Percentiles rank a stretch among this genome's conserved stretches.
These are phyloP conservation scores for Dendroctonus ponderosae DNA, from an alignment of 1,140 invertebrate genomes.

Conservation along the genomic window DNA sequence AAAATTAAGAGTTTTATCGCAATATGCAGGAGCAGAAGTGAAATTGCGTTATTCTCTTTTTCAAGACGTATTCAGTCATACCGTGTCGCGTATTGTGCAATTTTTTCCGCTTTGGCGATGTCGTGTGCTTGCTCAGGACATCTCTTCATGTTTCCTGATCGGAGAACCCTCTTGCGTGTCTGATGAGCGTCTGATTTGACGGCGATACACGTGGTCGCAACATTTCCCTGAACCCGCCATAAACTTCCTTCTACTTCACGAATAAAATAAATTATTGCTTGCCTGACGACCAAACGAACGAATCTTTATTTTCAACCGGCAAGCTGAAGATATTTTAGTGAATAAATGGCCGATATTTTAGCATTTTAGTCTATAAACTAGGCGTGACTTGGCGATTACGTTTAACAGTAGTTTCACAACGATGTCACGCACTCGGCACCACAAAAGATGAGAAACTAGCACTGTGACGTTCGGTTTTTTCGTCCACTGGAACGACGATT, in stretches of 20 bases:
- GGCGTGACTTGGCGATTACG: slow-evolving; percentile 5
- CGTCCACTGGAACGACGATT: too few species aligned
- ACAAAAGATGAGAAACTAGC: slow-evolving; percentile 18
- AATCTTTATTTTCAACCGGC: too few species aligned
- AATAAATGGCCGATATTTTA: too few species aligned
- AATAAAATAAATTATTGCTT: too few species aligned
- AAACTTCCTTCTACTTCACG: slow-evolving; percentile 26
- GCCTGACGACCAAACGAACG: too few species aligned
- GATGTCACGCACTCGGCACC: slow-evolving; percentile 23
- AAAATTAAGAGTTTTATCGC: too few species aligned
- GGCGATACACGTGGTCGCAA: slow-evolving; percentile 26
- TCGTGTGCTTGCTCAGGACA: slow-evolving; percentile 23
- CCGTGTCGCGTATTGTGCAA: slow-evolving; percentile 12
- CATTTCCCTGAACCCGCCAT: slow-evolving; percentile 9
- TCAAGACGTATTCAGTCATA: too few species aligned
- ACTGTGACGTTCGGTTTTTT: slow-evolving; percentile 14
- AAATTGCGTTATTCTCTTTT: too few species aligned
- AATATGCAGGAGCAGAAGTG: too few species aligned
- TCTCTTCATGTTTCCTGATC: slow-evolving; percentile 24
- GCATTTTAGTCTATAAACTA: background rate
- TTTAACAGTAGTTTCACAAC: slow-evolving; percentile 11
- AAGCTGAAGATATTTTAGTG: too few species aligned
- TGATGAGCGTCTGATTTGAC: slow-evolving; percentile 31
- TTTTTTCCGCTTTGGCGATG: slow-evolving; percentile 22
- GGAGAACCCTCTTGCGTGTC: slow-evolving; percentile 23